Base-by-base conservation (phyloP, 1,140 invertebrate genomes). In the Vollenhovia emeryi region DNA sequence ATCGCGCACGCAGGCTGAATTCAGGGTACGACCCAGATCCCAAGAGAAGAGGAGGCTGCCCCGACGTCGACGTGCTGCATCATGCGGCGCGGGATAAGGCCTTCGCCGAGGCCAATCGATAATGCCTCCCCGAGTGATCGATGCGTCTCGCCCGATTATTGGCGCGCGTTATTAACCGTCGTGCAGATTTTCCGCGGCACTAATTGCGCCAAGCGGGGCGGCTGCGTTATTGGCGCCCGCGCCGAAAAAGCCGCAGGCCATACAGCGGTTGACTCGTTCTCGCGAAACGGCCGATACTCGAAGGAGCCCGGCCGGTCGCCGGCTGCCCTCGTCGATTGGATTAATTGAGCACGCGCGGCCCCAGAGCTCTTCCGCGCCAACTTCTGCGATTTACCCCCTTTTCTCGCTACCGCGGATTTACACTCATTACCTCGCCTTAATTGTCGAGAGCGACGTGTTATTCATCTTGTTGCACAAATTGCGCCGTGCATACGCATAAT, bases 11-110 rank as follows among this genome's bases (percentile, higher is more conserved):
- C 89, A 86, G 66, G 52, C 62, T 90, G 91, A 93, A 93, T 93
- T 91, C 92, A 93, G 92, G 92, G 91, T 93, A 86, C 91, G 92
- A 93, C 93, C 93, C 90, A 92, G 92, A 94, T 93, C 89, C 89
- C 90, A 88, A 87, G 85, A 82, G 57, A 60, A 60, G 84, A 85
- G 80, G 74, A 64, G 87, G 79, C 71, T 86, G 85, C 66, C 66
- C 13, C 48, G 73, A 24, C 21, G 52, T 9, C 73, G 24, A 45
- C 4, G 73, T 43, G 73, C 24, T 30, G 45, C 78, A 43, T 21
- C 62, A 24, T 21, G 30, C 45, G 69, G 80, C 59, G 66, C 69
- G 71, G 60, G 85, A 85, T 88, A 76, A 83, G 76, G 60, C 90
- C n/a, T 90, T 84, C 87, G 87, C 80, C 87, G 86, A 89, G 91